Evolutionary conservation across 2,797 vertebrate species (phyloP).

Genomic region (Hyperoplus immaculatus): DNA sequence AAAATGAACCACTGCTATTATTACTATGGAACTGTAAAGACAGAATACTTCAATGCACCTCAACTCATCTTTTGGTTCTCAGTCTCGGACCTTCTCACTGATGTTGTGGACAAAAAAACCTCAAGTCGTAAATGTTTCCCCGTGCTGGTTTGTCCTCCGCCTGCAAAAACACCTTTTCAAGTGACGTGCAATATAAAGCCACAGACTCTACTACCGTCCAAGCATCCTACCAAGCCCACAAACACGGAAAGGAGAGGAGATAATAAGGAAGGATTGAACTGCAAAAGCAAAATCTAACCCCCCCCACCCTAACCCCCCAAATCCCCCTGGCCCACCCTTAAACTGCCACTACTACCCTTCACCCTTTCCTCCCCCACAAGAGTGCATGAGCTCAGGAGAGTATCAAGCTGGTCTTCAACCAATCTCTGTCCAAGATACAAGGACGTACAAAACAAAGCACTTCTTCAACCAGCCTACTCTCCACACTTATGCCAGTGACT

Average conservation of each 20-base stretch:
- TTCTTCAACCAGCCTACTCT: conserved; percentile 76
- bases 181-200: conserved; percentile 87
- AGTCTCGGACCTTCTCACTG: conserved; percentile 68
- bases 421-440: conserved; percentile 65
- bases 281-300: conserved; percentile 63
- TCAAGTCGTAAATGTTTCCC: conserved; percentile 61
- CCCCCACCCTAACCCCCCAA: not conserved
- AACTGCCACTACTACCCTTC: conserved; percentile 73
- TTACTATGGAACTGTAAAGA: conserved; percentile 77
- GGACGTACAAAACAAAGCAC: conserved; percentile 76
- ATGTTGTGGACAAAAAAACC: conserved; percentile 65
- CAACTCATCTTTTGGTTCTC: conserved; percentile 73
- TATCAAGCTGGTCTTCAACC: conserved; percentile 71
- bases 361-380: conserved; percentile 16
- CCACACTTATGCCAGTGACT: conserved; percentile 70
- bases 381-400: conserved; percentile 72
- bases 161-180: conserved; percentile 77
- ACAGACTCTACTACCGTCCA: conserved; percentile 86
- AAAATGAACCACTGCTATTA: conserved; percentile 84
- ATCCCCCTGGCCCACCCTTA: conserved; percentile 4
- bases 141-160: conserved; percentile 49
- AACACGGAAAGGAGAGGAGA: conserved; percentile 50
- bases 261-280: conserved; percentile 66
- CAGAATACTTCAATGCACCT: conserved; percentile 76
- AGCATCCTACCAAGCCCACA: conserved; percentile 56